Evolutionary conservation across 2,797 vertebrate species (phyloP), one percentile per base, ranked within the genome.

Genomic region (Oryzias sinensis): DNA sequence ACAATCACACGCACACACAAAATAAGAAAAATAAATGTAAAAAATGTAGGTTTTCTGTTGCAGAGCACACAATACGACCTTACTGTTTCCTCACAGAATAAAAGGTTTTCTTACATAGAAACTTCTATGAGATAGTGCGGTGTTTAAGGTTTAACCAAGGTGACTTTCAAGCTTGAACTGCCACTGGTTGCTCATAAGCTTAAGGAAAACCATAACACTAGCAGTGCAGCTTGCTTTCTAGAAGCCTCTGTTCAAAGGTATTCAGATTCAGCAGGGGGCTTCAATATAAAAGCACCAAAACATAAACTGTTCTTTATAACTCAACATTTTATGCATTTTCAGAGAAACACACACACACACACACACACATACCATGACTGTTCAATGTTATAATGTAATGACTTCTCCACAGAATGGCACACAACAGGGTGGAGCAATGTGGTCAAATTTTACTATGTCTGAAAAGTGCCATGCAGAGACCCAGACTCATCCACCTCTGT

Each of bases 291-390:
- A 80, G 40, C 25, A 70, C 62, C 68, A 65, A 79, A 80, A 83
- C 74, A 79, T 77, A 77, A 85, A 89, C 88, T 78, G 87, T 72
- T 72, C 73, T 91, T 90, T 90, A 91, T 88, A 84, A 81, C 77
- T 86, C 68, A 59, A 72, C 47, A 76, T 77, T 90, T 88, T 85
- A 91, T 87, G 86, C 79, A 83, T 87, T 87, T 87, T 83, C 70
- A 77, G 73, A 59, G 66, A 66, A 73, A 77, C 68, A 67, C 64
- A 78, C 62, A 76, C 68, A 70, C 74, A 18, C 18, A 18, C 18
- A 18, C 18, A 18, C 18, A 62, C 43, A 45, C 20, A 2, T 22
- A 22, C 66, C 70, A 78, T 74, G 81, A 65, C 75, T 81, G 77
- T 68, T 83, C 77, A 83, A 79, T 72, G 65, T 74, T 87, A 77